Base-by-base conservation (phyloP, 2,113 vertebrate genomes). In the Scopus umbretta region DNA sequence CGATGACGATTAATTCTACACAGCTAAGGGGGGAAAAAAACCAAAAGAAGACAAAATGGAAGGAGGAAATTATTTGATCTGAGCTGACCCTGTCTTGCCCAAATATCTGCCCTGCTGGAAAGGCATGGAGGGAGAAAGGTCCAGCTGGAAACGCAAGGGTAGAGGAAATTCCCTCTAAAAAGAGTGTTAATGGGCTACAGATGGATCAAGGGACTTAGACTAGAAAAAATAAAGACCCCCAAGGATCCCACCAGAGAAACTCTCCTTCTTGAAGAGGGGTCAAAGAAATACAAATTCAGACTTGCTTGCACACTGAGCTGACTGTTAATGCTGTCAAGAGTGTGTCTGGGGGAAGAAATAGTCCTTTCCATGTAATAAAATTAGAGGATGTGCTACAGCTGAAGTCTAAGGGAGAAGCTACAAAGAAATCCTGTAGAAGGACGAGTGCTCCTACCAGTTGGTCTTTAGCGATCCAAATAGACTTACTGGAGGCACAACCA, bases 1-100 rank as follows among this genome's bases (percentile, higher is more conserved):
- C 99, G 7, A 98, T 97, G 93, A 99, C 98, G 78, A 99, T 99
- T 78, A 99, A 97, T 88, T 99, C 99, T 50, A 99, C 99, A 17
- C 99, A 99, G 74, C 99, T 99, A 62, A 55, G 27, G 21, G 25
- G 63, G 7, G 22, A 36, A 75, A 70, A 85, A 71, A 82, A 1
- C 21, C 50, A 78, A 56, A 63, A 97, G 88, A 91, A 26, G 22
- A 50, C 49, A 96, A 96, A 94, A 73, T 85, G 58, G n/a, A 55
- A 86, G 36, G 62, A 23, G 29, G 76, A 95, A 55, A 67, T 3
- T 1, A 65, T 63, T 92, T 43, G 16, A 81, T 67, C 47, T 68
- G 40, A 96, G 29, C 47, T 92, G 63, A 42, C n/a, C 42, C 25
- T 63, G 43, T 76, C 56, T 80, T 34, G 13, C 11, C 47, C 16